Evolutionary conservation across 2,113 vertebrate species (phyloP), one percentile per base, ranked within the genome.

Genomic region (Bubalus kerabau): DNA sequence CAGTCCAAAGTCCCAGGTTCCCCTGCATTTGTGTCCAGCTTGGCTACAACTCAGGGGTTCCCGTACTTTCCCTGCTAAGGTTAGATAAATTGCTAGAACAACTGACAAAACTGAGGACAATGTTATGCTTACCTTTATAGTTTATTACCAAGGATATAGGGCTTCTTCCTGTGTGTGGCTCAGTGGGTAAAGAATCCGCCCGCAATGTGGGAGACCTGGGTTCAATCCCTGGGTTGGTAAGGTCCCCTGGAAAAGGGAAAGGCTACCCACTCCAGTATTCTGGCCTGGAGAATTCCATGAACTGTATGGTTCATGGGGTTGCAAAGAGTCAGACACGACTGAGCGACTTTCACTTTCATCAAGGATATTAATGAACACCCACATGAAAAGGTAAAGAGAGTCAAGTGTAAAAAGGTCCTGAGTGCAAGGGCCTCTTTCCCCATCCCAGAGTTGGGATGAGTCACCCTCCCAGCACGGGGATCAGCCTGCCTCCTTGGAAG

Each of bases 401-500:
- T 23, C 43, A 80, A 67, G 16, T 76, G 23, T 16, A 23, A 67
- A 86, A 50, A 5, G 71, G 26, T 80, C 52, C 84, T 86, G 23
- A 43, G n/a, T 24, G 54, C 74, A 64, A 48, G n/a, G 11, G 57
- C 57, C 19, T 78, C 91, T 78, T 21, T 54, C 86, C 43, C n/a
- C 4, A 0, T 32, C 5, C 43, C 43, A 46, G 1, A 80, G 71
- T 24, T 64, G n/a, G 24, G 7, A 6, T 5, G 5, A 15, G 32
- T 40, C 40, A 6, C 46, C 8, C 32, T 62, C 12, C 32, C 26
- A 52, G 60, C 32, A 67, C 0, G 6, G 17, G 46, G 71, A 54
- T 76, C 12, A 11, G 36, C 28, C 24, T 32, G 4, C 40, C 15
- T n/a, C 19, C 16, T 36, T 46, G 24, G 30, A 59, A 86, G 52